Base-by-base conservation (phyloP, 2,888 invertebrate species). In the Meiosimyza decipiens region DNA sequence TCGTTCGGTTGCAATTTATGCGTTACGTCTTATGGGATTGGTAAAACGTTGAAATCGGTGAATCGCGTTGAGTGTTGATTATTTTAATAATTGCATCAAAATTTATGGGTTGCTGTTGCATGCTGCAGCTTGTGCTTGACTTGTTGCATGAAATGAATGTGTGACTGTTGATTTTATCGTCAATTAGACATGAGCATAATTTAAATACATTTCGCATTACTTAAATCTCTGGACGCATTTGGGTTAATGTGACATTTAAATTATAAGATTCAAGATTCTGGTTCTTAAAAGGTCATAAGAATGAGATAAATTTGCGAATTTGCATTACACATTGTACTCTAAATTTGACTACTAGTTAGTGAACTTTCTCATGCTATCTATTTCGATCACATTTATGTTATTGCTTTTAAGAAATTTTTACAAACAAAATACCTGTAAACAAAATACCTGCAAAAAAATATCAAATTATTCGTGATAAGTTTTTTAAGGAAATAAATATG, bases 1-100 rank as follows among this genome's bases (percentile, higher is more conserved):
- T 62, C 70, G 70, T 70, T 70, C 70, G 33, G 47, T n/a, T 40
- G 54, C 70, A 70, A 70, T 70, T 70, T 70, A 70, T 70, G 70
- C 70, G 54, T 70, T 69, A 51, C 40, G 40, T 40, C 40, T 60
- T 60, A 33, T 15, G 11, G 7, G 57, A 59, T 59, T 57, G 40
- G 18, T 5, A 40, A 40, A 40, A 40, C 40, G 40, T 40, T 59
- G 68, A 15, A 59, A 57, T 52, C 63, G 70, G 5, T 40, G 68
- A 51, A 64, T 64, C 64, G 51, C 6, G 9, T 16, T 22, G 50
- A 64, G 50, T 64, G 64, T 51, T 64, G 64, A 64, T 64, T 64
- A 64, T 64, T 64, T 64, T 64, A 50, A 55, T 67, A 67, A 67
- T 54, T 57, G 67, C 49, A 57, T 49, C 67, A 49, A 55, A 28